Evolutionary conservation across 1,140 invertebrate genomes (phyloP), one percentile per base, ranked within the genome.

Genomic region (Procambarus virginalis): DNA sequence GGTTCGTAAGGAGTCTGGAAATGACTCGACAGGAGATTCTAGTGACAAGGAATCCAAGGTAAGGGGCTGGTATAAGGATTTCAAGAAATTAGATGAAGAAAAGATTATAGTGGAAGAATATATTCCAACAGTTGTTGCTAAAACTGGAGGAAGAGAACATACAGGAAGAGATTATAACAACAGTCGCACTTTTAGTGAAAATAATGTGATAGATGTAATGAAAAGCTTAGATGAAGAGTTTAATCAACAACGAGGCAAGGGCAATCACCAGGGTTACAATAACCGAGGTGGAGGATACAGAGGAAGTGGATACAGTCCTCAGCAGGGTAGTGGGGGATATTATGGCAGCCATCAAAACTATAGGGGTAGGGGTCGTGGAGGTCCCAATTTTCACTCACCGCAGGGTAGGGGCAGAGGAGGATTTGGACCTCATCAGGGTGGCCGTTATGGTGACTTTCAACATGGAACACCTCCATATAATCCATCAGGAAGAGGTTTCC

Each of bases 211-310:
- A 68, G 87, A 89, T 49, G 81, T 89, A 10, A 89, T 89, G 73
- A 89, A 89, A 84, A 89, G 81, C 60, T 68, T 89, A 78, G 87
- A 89, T 20, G 14, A 73, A 49, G 87, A 89, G 58, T 89, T 89
- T 64, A 73, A 89, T 9, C 81, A 84, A 51, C 87, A 89, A 55
- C 77, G 81, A 48, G 55, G 22, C 34, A 89, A 77, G 76, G 81
- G 87, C n/a, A 84, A 78, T 34, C 78, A 55, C 75, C 45, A 89
- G 20, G n/a, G 22, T 73, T 70, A 68, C 12, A 77, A 76, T 14
- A 89, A 77, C 4, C 81, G 87, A n/a, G 87, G 87, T 64, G 58
- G 85, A 17, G 78, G 86, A 55, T 68, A 78, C 14, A n/a, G 58
- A 70, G 73, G 86, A 6, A 64, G 70, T n/a, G 81, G 87, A 12